These are phyloP conservation scores for Listrodromus nycthemerus DNA, from an alignment of 2,888 invertebrate species.

Conservation along the genomic window DNA sequence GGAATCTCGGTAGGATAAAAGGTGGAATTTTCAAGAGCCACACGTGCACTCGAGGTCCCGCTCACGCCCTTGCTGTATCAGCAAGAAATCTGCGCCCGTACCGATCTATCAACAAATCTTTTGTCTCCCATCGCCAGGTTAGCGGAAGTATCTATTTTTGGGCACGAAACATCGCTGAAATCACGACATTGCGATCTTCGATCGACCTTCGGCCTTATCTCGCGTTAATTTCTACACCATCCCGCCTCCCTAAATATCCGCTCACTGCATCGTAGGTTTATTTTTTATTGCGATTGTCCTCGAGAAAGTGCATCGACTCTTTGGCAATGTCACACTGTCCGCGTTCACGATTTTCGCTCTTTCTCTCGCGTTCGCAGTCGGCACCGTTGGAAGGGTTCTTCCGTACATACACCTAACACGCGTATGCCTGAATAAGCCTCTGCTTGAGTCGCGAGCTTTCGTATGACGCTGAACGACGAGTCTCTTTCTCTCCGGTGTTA, in stretches of 20 bases:
- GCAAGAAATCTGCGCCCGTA: neutral
- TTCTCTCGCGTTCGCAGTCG: neutral
- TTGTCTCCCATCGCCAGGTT: neutral
- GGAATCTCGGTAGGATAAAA: constrained; percentile 58
- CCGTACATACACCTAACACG: neutral
- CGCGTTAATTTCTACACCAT: neutral
- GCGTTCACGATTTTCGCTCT: constrained; percentile 32
- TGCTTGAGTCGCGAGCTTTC: constrained; percentile 5
- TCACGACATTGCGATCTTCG: constrained; percentile 7
- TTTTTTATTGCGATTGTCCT: constrained; percentile 2
- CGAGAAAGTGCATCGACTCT: constrained; percentile 66
- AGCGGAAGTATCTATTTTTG: constrained; percentile 14
- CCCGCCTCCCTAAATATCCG: neutral
- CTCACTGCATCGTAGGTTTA: neutral
- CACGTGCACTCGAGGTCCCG: neutral
- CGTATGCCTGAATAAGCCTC: neutral
- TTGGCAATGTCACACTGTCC: constrained; percentile 50
- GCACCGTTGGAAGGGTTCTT: constrained; percentile 14
- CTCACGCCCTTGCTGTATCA: neutral
- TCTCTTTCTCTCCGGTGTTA: constrained; percentile 55
- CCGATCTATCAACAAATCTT: neutral
- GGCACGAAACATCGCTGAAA: constrained; percentile 7
- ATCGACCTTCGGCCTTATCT: constrained; percentile 51
- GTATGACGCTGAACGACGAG: constrained; percentile 58
- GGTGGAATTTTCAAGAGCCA: constrained; percentile 35